A percentile compares a stretch with the other conserved stretches of the same genome.
phyloP scores from a whole-genome alignment of 2,888 invertebrate genomes.

The Drosophila anceps region DNA sequence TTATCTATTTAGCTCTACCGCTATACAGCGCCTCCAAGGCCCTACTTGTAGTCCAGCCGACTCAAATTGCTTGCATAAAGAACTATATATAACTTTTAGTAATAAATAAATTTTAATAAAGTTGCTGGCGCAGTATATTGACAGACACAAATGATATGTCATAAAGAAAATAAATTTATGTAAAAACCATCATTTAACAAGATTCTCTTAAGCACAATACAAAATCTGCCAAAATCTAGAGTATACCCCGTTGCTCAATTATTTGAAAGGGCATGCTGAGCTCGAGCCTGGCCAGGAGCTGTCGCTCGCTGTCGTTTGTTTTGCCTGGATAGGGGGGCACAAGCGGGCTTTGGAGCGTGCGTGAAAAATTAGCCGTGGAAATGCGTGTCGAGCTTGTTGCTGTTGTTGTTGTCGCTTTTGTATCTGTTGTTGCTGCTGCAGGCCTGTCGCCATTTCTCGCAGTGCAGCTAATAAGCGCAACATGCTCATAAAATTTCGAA shows the following conservation, averaged over 20 bases:
- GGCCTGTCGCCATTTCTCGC: constrained; percentile 81
- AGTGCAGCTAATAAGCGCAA: constrained; percentile 74
- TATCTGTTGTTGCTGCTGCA: constrained; percentile 40
- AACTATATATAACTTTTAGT: too few species aligned
- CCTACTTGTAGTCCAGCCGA: too few species aligned
- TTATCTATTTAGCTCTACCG: too few species aligned
- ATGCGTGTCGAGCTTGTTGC: constrained; percentile 68
- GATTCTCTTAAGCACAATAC: background rate
- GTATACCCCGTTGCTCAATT: background rate
- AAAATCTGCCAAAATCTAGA: background rate
- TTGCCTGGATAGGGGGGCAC: constrained; percentile 19
- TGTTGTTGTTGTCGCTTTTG: constrained; percentile 47
- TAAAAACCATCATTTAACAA: too few species aligned
- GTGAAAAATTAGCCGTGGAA: constrained; percentile 80
- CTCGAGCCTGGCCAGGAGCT: constrained; percentile 73
- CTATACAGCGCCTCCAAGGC: too few species aligned
- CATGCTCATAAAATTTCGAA: constrained; percentile 80
- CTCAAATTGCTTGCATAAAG: too few species aligned
- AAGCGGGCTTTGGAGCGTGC: constrained; percentile 52
- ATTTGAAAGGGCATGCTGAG: constrained; percentile 26
- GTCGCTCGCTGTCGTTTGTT: constrained; percentile 59
- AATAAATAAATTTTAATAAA: too few species aligned
- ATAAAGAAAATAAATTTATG: too few species aligned
- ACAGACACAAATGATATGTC: too few species aligned
- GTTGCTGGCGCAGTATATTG: too few species aligned